Percentiles rank a stretch among this genome's conserved stretches.
Evolutionary conservation across 2,888 invertebrate genomes (phyloP).

Genomic region (Drosophila kuntzei): DNA sequence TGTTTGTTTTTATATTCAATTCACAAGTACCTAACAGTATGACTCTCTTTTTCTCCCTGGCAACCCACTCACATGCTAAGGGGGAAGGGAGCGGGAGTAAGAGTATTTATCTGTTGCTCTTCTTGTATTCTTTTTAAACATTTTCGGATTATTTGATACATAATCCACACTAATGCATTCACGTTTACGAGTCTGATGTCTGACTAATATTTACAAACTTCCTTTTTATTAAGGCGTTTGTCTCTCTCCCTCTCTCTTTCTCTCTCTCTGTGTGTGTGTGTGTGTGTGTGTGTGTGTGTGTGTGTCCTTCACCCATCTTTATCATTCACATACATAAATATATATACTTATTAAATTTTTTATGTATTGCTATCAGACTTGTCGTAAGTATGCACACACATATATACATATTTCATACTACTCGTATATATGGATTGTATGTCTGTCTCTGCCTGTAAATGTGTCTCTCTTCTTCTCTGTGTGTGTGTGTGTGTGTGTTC

Average conservation of each 20-base stretch:
- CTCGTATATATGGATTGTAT: slow-evolving; percentile 1
- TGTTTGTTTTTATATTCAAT: slow-evolving; percentile 82
- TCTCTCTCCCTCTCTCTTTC: slow-evolving; percentile 16
- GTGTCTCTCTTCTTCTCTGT: slow-evolving; percentile 23
- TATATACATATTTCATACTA: slow-evolving; percentile 9
- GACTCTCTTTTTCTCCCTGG: slow-evolving; percentile 5
- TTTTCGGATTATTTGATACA: slow-evolving; percentile 70
- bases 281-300: slow-evolving; percentile 46
- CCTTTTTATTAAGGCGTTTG: slow-evolving; percentile 42
- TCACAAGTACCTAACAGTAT: slow-evolving; percentile 65
- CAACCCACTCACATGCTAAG: slow-evolving; percentile 1
- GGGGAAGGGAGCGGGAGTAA: background rate
- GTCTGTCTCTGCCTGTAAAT: slow-evolving; percentile 14
- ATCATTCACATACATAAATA: slow-evolving; percentile 24
- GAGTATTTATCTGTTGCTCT: slow-evolving; percentile 61
- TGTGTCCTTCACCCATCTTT: slow-evolving; percentile 46
- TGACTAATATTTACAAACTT: slow-evolving; percentile 60
- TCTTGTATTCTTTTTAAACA: slow-evolving; percentile 52
- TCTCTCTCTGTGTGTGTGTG: background rate
- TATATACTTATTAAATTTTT: slow-evolving; percentile 45
- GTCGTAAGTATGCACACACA: slow-evolving; percentile 31
- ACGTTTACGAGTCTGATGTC: slow-evolving; percentile 48
- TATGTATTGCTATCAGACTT: slow-evolving; percentile 57
- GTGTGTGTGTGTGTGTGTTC: slow-evolving; percentile 25
- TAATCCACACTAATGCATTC: slow-evolving; percentile 71